Percentiles rank a stretch among this genome's conserved stretches.
phyloP scores from a whole-genome alignment of 2,113 vertebrate species.

The Castor canadensis region DNA sequence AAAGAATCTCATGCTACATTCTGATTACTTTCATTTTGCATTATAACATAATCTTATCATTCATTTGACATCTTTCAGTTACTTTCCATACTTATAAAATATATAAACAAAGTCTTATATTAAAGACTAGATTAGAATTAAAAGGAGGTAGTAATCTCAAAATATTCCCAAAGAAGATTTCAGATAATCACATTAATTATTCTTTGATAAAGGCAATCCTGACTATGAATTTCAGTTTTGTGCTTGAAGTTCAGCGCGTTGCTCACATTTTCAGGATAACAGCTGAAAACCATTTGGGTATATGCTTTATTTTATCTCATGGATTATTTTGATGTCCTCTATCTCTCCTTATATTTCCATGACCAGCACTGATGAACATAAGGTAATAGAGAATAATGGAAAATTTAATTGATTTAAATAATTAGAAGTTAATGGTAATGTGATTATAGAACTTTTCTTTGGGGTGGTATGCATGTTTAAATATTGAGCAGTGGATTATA shows the following conservation, averaged over 20 bases:
- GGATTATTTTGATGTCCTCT: background rate
- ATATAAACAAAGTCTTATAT: background rate
- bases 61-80: background rate
- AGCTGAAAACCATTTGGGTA: fast-evolving
- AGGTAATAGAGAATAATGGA: background rate
- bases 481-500: background rate
- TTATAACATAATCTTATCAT: background rate
- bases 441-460: background rate
- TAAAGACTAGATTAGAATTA: background rate
- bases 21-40: background rate
- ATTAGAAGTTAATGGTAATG: background rate
- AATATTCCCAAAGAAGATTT: background rate
- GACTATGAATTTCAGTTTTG: background rate
- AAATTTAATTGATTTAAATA: background rate
- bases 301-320: background rate
- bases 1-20: background rate
- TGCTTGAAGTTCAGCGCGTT: background rate
- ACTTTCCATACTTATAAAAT: background rate
- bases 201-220: background rate
- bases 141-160: background rate
- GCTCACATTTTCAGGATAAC: background rate
- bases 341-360: background rate
- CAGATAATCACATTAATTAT: background rate
- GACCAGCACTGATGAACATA: background rate
- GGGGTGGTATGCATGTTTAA: background rate